phyloP scores from a whole-genome alignment of 92 coral and sea anemone species.

The Porites lobata region DNA sequence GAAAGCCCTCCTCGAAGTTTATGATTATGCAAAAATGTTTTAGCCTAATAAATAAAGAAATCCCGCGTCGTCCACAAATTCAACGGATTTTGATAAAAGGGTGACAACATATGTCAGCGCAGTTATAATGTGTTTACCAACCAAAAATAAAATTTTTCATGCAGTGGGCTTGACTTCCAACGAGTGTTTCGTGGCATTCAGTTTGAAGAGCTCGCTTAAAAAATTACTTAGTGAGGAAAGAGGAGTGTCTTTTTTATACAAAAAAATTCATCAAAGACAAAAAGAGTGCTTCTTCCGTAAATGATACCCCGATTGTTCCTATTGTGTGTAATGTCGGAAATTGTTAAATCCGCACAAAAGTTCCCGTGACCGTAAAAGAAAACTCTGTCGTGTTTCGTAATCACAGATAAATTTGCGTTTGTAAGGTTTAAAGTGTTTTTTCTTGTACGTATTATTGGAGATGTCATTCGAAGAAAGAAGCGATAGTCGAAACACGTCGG shows the following conservation, averaged over 20 bases:
- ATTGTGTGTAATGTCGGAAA: constrained; percentile 54
- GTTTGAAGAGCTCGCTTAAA: not conserved
- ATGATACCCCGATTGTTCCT: constrained; percentile 28
- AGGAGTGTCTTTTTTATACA: not conserved
- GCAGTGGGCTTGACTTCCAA: constrained; percentile 18
- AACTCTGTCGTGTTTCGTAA: not conserved
- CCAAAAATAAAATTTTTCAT: constrained; percentile 63
- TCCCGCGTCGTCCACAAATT: constrained; percentile 25
- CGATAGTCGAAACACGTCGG: not conserved
- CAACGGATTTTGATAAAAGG: constrained; percentile 56
- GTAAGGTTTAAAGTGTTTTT: constrained; percentile 23
- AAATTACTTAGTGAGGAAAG: not conserved
- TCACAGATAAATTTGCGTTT: constrained; percentile 19
- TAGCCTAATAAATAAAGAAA: constrained; percentile 5
- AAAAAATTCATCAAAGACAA: constrained; percentile 39
- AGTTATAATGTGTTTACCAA: constrained; percentile 77
- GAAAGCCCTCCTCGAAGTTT: constrained; percentile 30
- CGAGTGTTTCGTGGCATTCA: not conserved
- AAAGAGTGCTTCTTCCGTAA: constrained; percentile 47
- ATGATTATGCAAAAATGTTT: constrained; percentile 40
- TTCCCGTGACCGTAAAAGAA: constrained; percentile 1
- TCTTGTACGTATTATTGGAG: constrained; percentile 3
- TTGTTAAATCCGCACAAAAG: constrained; percentile 24
- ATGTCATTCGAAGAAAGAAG: not conserved
- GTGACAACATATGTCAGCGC: constrained; percentile 80